Conservation (phyloP, 2,888 invertebrate species). For the Argyresthia goedartella region DNA sequence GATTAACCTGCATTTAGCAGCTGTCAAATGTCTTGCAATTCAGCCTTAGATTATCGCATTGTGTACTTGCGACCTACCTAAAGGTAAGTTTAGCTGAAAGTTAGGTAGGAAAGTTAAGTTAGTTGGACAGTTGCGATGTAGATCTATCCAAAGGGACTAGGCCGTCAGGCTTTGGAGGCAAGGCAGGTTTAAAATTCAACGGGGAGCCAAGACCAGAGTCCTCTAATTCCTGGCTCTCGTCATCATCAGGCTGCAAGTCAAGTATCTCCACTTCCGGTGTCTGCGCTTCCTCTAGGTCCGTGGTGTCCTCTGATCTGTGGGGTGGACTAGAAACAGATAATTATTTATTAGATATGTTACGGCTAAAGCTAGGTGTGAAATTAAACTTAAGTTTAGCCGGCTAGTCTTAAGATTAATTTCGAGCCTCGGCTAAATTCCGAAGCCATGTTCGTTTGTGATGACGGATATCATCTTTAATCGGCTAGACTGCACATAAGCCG, state of each 20-base stretch:
- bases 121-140: background rate
- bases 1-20: no score
- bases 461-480: no score
- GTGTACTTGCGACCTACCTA: no score
- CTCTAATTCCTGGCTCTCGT: constrained; percentile 10
- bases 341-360: background rate
- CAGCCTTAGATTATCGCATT: no score
- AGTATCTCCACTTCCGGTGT: constrained; percentile 5
- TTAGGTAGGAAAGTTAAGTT: no score
- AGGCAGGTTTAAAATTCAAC: constrained; percentile 31
- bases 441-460: no score
- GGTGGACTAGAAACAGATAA: background rate
- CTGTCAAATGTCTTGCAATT: no score
- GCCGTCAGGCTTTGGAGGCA: constrained; percentile 41
- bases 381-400: no score
- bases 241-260: background rate
- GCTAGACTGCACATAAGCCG: no score
- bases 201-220: constrained; percentile 20
- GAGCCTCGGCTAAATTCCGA: no score
- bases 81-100: no score
- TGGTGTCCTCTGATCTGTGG: background rate
- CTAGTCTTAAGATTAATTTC: no score
- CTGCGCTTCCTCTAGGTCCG: background rate
- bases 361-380: background rate
- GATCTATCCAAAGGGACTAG: constrained; percentile 12